Base-by-base conservation (phyloP, 2,888 invertebrate species). In the Drosophila yooni region DNA sequence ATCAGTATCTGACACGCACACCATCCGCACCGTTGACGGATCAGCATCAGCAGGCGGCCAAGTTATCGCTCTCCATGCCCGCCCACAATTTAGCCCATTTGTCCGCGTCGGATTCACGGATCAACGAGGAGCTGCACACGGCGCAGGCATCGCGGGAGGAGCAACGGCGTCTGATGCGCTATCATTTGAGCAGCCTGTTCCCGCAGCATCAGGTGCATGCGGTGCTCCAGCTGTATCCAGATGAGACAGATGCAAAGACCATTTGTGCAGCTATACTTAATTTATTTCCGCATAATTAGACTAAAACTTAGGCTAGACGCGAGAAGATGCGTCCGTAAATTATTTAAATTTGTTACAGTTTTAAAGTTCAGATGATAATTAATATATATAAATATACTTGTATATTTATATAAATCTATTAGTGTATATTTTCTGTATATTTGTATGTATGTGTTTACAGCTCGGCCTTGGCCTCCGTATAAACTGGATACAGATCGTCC, bases 141-240 rank as follows among this genome's bases (percentile, higher is more conserved):
- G 63, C 75, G 15, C 86, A 83, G 31, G 70, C 85, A 48, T 76
- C 89, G 0, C 75, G 88, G 5, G 87, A 93, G 65, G 97, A 97
- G 86, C 95, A 96, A 27, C 94, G 98, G 0, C 94, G 96, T 34
- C 95, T 96, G 81, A 94, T 98, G 91, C 97, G 97, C 92, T 98
- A 96, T 93, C 98, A 98, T 93, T 94, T 99, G 76, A 96, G 97
- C n/a, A 96, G 96, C 62, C 96, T 99, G 68, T 99, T 99, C 93
- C 98, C 98, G 0, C 97, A 97, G 90, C 96, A 96, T 79, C 97
- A 97, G 91, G 98, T 99, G n/a, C 95, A 95, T 60, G 95, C 96
- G 60, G 98, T 97, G 0, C 97, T 99, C 97, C 95, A 96, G 74
- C 94, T 96, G 79, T 96, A 97, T 93, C 98, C 98, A 0, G 96